These are phyloP conservation scores for Euschistus heros DNA, from an alignment of 1,140 invertebrate species.

Conservation along the genomic window DNA sequence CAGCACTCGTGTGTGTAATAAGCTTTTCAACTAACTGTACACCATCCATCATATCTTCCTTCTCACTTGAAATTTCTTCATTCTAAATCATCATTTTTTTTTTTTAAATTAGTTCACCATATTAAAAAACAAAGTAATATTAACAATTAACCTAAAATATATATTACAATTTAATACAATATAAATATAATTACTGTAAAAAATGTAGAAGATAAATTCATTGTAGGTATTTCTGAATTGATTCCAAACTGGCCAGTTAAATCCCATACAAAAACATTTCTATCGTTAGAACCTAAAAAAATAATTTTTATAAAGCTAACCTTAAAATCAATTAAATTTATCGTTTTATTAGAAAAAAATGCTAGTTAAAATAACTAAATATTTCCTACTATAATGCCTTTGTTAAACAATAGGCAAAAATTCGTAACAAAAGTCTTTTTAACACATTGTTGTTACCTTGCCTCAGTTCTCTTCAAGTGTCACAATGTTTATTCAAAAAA, in stretches of 20 bases:
- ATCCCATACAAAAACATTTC: constrained; percentile 54
- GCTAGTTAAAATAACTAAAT: too few relatives aligned
- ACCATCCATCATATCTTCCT: background rate
- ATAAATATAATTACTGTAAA: background rate
- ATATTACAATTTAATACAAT: background rate
- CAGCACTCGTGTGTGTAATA: constrained; percentile 40
- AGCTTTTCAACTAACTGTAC: constrained; percentile 32
- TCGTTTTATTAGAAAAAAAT: too few relatives aligned
- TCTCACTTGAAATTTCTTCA: background rate
- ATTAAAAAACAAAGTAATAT: too few relatives aligned
- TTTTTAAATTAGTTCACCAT: too few relatives aligned
- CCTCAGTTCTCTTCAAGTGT: too few relatives aligned
- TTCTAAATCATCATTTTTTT: background rate
- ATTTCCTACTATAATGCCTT: too few relatives aligned
- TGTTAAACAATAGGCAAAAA: too few relatives aligned
- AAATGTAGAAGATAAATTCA: constrained; percentile 16
- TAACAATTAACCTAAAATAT: background rate
- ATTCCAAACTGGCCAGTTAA: constrained; percentile 34
- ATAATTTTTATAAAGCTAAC: constrained; percentile 10
- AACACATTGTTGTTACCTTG: too few relatives aligned
- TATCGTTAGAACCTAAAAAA: constrained; percentile 58
- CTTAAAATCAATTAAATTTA: too few relatives aligned
- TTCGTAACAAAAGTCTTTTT: too few relatives aligned
- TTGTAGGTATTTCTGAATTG: constrained; percentile 9
- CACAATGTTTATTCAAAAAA: too few relatives aligned